Conservation (phyloP, 2,113 vertebrate genomes). For the Corvus cornix region DNA sequence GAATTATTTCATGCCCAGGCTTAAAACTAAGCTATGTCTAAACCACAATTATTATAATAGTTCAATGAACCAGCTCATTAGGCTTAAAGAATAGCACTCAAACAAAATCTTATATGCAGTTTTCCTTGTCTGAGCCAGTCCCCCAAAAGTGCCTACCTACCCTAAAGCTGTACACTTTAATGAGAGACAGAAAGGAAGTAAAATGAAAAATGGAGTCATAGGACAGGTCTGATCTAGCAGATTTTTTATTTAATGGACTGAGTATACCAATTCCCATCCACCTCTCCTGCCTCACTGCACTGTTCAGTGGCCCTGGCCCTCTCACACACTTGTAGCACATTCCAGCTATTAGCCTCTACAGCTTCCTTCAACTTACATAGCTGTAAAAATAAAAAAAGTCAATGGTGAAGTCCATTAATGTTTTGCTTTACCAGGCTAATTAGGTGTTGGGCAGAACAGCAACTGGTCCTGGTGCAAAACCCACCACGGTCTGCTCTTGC, state of each 20-base stretch:
- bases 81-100: constrained; percentile 6
- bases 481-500: not conserved
- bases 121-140: not conserved
- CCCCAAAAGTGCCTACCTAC: not conserved
- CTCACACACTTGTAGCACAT: not conserved
- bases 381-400: not conserved
- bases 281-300: not conserved
- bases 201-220: not conserved
- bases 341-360: not conserved
- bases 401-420: not conserved
- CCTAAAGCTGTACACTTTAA: not conserved
- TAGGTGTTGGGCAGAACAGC: not conserved
- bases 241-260: not conserved
- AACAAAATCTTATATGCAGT: not conserved
- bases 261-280: not conserved
- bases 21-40: not conserved
- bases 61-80: not conserved
- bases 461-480: not conserved
- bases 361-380: not conserved
- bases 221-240: not conserved
- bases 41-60: not conserved
- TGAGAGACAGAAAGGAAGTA: not conserved
- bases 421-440: not conserved
- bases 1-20: not conserved
- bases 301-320: not conserved